Evolutionary conservation across 2,113 vertebrate species (phyloP), one percentile per base, ranked within the genome.

Genomic region (Zapornia atra): DNA sequence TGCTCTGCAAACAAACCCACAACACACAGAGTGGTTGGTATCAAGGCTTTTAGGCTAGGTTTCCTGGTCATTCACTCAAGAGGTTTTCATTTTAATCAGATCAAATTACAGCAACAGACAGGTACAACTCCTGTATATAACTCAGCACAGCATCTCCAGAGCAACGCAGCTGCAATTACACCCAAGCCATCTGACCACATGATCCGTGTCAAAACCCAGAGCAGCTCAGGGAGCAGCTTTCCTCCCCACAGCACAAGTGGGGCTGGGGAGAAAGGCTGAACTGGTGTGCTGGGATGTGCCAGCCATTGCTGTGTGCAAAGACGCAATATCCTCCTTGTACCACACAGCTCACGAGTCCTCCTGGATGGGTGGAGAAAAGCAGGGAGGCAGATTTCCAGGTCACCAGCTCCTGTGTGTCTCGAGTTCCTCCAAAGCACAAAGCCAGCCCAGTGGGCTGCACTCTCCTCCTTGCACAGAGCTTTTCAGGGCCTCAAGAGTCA

Each of bases 21-120:
- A 34, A 1, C 59, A 44, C 59, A 17, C 44, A 2, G 46, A 1
- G 48, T 5, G 56, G 48, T 12, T 77, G 83, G 44, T 73, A 13
- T 7, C 50, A 16, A 36, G 19, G 68, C 44, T 79, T 16, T 64
- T 19, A 12, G 51, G 63, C 29, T 7, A n/a, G 42, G 53, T 44
- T 91, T 89, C 57, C 84, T 50, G 25, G 85, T 6, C 60, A 53
- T 28, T 12, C 78, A 77, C 68, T 72, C 1, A 9, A 68, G 60
- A 77, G 64, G 42, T 64, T 94, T 90, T 34, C 38, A 24, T 69
- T 40, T 88, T 46, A 78, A 72, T 54, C 64, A 51, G 86, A 29
- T 83, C 64, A 25, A 64, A 34, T 92, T n/a, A 44, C 92, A 72
- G 64, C 90, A 36, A 40, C 78, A 82, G 86, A 34, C 82, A 90